phyloP scores from a whole-genome alignment of 2,888 invertebrate genomes.

The Hofmannophila pseudospretella region DNA sequence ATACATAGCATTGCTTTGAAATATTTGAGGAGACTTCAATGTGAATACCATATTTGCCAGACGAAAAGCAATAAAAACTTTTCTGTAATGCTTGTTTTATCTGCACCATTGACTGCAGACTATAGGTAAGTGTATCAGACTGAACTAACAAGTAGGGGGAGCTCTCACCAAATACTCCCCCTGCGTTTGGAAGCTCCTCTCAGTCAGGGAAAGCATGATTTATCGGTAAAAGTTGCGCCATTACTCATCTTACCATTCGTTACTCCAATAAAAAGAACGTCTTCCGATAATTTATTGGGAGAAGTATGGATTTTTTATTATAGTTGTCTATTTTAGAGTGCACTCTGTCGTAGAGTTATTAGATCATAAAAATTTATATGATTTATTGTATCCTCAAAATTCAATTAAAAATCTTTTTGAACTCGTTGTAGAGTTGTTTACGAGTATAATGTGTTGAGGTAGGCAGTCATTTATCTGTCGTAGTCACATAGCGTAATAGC shows the following conservation, averaged over 20 bases:
- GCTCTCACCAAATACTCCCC: slow-evolving; percentile 59
- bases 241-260: slow-evolving; percentile 76
- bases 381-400: slow-evolving; percentile 48
- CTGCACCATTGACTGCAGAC: slow-evolving; percentile 47
- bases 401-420: slow-evolving; percentile 33
- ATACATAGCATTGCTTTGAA: background rate
- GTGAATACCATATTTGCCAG: slow-evolving; percentile 3
- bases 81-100: slow-evolving; percentile 28
- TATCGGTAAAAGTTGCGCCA: slow-evolving; percentile 70
- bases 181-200: slow-evolving; percentile 50
- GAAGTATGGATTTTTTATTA: slow-evolving; percentile 69
- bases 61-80: slow-evolving; percentile 11
- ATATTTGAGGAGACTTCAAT: slow-evolving; percentile 1
- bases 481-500: no score
- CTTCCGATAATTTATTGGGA: slow-evolving; percentile 69
- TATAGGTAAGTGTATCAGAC: slow-evolving; percentile 51
- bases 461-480: no score
- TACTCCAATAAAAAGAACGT: slow-evolving; percentile 75
- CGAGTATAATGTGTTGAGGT: no score
- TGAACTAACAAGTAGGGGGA: slow-evolving; percentile 55
- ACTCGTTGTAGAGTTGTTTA: slow-evolving; percentile 13
- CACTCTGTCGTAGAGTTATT: slow-evolving; percentile 48
- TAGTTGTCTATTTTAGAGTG: slow-evolving; percentile 59
- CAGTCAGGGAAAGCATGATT: slow-evolving; percentile 63
- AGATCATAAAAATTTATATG: slow-evolving; percentile 56